phyloP scores from a whole-genome alignment of 2,113 vertebrate species.

The Dolichotis patagonum region DNA sequence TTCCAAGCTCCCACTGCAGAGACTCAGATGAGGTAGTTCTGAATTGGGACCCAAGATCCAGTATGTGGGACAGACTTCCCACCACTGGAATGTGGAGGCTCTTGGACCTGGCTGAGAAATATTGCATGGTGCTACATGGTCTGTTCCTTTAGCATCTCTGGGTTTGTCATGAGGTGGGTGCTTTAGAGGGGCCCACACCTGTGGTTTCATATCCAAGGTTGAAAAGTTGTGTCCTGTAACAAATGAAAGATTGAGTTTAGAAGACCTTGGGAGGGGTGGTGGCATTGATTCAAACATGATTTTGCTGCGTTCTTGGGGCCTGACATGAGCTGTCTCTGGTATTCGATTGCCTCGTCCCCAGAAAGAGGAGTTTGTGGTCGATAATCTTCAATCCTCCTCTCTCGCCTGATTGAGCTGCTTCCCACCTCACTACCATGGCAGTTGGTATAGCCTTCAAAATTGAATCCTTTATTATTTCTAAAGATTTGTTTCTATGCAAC shows the following conservation, averaged over 20 bases:
- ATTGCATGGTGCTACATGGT: accelerated
- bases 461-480: background rate
- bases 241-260: background rate
- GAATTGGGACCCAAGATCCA: background rate
- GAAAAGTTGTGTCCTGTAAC: background rate
- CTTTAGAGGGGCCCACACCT: background rate
- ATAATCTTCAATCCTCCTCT: background rate
- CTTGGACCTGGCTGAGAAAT: background rate
- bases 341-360: background rate
- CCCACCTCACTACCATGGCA: background rate
- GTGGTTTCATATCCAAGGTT: background rate
- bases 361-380: background rate
- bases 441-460: background rate
- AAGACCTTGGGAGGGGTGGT: background rate
- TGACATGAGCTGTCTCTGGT: background rate
- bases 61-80: background rate
- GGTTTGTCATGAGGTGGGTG: background rate
- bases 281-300: background rate
- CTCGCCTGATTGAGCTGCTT: background rate
- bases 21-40: background rate
- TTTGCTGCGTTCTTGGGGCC: background rate
- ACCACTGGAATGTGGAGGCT: accelerated
- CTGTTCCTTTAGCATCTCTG: background rate
- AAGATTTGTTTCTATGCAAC: background rate
- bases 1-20: background rate